Conservation (phyloP, 2,888 invertebrate species). For the Synergus itoensis region DNA sequence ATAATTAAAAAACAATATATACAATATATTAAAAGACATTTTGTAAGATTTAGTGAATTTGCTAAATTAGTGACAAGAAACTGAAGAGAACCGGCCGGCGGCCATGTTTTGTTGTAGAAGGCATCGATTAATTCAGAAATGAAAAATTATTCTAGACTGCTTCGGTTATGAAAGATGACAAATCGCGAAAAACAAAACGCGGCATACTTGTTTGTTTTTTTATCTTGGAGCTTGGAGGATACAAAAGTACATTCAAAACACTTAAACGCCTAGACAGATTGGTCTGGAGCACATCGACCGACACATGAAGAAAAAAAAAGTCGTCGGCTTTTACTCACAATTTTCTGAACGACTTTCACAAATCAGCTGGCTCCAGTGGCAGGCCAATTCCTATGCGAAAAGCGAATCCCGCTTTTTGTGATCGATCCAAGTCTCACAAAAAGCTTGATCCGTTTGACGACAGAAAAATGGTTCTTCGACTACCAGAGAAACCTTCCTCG, state of each 20-base stretch:
- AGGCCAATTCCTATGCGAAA: conserved; percentile 77
- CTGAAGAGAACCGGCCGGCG: conserved; percentile 65
- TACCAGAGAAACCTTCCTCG: conserved; percentile 70
- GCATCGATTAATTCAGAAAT: conserved; percentile 63
- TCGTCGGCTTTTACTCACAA: conserved; percentile 63
- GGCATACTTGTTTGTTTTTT: neutral
- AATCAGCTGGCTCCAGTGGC: conserved; percentile 59
- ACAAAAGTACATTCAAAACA: neutral
- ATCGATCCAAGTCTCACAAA: conserved; percentile 78
- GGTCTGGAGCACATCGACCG: conserved; percentile 48
- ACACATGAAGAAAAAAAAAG: conserved; percentile 41
- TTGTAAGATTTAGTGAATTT: neutral
- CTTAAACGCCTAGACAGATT: conserved; percentile 46
- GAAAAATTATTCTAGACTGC: neutral
- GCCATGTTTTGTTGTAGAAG: conserved; percentile 71
- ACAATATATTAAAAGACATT: neutral
- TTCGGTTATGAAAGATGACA: neutral
- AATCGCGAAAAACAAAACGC: neutral
- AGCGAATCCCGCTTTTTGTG: conserved; percentile 78
- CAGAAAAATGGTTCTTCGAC: conserved; percentile 75
- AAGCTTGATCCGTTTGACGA: conserved; percentile 78
- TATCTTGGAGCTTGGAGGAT: neutral
- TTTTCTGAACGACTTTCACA: conserved; percentile 56
- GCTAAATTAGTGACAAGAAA: neutral
- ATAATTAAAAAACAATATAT: neutral